Evolutionary conservation across 2,113 vertebrate genomes (phyloP).

Genomic region (Abramis brama): DNA sequence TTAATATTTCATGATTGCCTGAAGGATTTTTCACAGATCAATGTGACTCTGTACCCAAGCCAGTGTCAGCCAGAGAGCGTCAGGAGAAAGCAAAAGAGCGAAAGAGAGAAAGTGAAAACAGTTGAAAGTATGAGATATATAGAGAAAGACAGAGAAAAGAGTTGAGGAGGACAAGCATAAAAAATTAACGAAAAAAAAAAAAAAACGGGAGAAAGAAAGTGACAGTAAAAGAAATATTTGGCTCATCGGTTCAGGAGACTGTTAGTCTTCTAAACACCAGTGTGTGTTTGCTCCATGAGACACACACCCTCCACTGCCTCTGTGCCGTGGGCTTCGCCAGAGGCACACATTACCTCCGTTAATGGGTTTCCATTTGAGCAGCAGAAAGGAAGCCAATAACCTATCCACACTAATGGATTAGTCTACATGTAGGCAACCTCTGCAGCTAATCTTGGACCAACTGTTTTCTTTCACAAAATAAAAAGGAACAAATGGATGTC

Average conservation of each 20-base stretch:
- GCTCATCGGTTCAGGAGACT: conserved; percentile 99
- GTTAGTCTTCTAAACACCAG: conserved; percentile 99
- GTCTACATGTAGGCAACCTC: conserved; percentile 90
- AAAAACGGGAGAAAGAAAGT: conserved; percentile 30
- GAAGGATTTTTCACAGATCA: conserved; percentile 88
- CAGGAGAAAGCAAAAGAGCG: background rate
- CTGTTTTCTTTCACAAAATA: conserved; percentile 63
- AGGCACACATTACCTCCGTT: conserved; percentile 95
- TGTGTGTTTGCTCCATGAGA: conserved; percentile 90
- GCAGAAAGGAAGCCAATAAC: conserved; percentile 90
- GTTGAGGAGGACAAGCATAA: conserved; percentile 36
- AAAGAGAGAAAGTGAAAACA: background rate
- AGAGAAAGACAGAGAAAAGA: conserved; percentile 54
- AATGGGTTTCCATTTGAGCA: conserved; percentile 95
- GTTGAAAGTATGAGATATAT: conserved; percentile 43
- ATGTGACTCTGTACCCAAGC: conserved; percentile 86
- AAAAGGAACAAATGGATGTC: conserved; percentile 33
- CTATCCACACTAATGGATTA: conserved; percentile 91
- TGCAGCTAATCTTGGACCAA: conserved; percentile 91
- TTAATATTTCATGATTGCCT: conserved; percentile 94
- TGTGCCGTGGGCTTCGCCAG: conserved; percentile 78
- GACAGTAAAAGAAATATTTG: conserved; percentile 87
- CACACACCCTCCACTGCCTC: conserved; percentile 94
- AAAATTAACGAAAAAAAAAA: background rate
- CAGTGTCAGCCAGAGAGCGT: conserved; percentile 76